Conservation (phyloP, 2,888 invertebrate genomes). For the Lasioglossum figueresi region DNA sequence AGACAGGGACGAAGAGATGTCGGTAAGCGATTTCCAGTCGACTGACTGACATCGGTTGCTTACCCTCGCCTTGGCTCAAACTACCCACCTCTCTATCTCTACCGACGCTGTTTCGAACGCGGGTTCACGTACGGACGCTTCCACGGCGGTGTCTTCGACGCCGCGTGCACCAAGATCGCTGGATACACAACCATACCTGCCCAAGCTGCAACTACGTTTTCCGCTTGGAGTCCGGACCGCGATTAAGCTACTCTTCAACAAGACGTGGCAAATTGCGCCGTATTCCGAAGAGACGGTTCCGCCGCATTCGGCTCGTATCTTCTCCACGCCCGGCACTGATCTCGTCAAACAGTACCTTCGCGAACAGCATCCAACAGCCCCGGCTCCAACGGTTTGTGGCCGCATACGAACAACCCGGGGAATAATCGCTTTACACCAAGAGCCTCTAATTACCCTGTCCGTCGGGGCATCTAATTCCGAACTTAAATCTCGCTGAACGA, state of each 20-base stretch:
- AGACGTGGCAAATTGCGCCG: slow-evolving; percentile 65
- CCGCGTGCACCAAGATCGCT: neutral
- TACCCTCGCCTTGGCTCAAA: slow-evolving; percentile 56
- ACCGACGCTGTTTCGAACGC: neutral
- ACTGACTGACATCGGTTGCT: slow-evolving; percentile 75
- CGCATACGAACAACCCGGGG: slow-evolving; percentile 3
- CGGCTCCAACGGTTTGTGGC: slow-evolving; percentile 17
- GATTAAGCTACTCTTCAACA: slow-evolving; percentile 65
- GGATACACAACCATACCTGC: slow-evolving; percentile 41
- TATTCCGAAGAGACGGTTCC: slow-evolving; percentile 60
- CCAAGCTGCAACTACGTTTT: slow-evolving; percentile 51
- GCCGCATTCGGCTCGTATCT: slow-evolving; percentile 21
- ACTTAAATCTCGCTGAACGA: neutral
- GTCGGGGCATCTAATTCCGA: neutral
- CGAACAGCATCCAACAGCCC: neutral
- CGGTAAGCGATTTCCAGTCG: slow-evolving; percentile 79
- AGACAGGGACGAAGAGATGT: slow-evolving; percentile 19
- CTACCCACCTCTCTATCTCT: neutral
- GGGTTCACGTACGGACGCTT: slow-evolving; percentile 13
- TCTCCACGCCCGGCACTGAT: slow-evolving; percentile 27
- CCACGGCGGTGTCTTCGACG: neutral
- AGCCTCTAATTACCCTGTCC: slow-evolving; percentile 32
- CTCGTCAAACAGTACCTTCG: slow-evolving; percentile 28
- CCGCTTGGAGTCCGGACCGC: slow-evolving; percentile 57
- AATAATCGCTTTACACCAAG: slow-evolving; percentile 22